phyloP scores from a whole-genome alignment of 2,797 vertebrate species.

The Acanthornis magna region DNA sequence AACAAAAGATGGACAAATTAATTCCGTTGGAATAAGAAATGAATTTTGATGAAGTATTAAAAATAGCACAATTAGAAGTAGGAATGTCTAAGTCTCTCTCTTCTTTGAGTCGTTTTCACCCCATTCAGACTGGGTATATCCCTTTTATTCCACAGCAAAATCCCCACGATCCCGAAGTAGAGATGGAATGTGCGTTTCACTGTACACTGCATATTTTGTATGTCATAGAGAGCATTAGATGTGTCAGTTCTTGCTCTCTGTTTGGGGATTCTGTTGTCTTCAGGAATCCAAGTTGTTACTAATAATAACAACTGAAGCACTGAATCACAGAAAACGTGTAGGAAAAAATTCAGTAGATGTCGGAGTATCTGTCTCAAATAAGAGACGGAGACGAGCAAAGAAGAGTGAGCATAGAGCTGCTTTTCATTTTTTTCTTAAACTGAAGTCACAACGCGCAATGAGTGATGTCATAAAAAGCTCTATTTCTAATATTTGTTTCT shows the following conservation, averaged over 20 bases:
- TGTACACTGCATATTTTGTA: neutral
- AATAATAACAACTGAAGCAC: neutral
- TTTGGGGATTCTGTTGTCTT: neutral
- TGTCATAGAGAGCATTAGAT: neutral
- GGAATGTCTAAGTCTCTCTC: neutral
- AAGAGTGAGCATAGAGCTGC: neutral
- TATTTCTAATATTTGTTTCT: neutral
- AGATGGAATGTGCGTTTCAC: neutral
- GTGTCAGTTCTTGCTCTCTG: neutral
- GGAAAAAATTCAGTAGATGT: neutral
- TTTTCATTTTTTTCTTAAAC: neutral
- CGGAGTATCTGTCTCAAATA: neutral
- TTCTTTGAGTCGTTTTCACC: neutral
- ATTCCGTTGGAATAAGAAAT: neutral
- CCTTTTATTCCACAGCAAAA: neutral
- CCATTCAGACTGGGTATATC: neutral
- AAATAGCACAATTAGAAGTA: constrained; percentile 6
- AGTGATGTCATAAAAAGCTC: neutral
- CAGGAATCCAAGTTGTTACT: neutral
- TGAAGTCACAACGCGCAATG: neutral
- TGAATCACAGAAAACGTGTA: neutral
- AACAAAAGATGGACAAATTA: neutral
- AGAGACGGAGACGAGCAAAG: neutral
- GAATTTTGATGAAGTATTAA: neutral
- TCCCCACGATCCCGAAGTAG: neutral